Percentiles rank a stretch among this genome's conserved stretches.
These are phyloP conservation scores for Tortricodes alternella DNA, from an alignment of 2,888 invertebrate species.

Conservation along the genomic window DNA sequence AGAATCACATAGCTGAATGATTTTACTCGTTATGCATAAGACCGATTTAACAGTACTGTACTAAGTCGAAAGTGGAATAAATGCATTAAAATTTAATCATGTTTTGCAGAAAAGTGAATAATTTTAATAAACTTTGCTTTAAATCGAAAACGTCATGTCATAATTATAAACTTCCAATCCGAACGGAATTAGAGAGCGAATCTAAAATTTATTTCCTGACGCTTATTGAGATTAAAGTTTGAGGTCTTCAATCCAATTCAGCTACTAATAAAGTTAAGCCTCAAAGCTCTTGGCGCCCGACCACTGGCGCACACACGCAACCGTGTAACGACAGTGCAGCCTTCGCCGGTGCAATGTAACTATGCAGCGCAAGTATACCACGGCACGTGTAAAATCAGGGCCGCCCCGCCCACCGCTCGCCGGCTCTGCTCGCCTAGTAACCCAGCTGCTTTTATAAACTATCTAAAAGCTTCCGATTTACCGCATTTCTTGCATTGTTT, in stretches of 20 bases:
- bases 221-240: slow-evolving; percentile 51
- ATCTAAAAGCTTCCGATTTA: slow-evolving; percentile 32
- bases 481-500: slow-evolving; percentile 29
- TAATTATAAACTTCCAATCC: no score
- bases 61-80: no score
- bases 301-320: slow-evolving; percentile 50
- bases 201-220: slow-evolving; percentile 44
- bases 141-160: no score
- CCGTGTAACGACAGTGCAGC: slow-evolving; percentile 60
- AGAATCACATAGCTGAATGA: no score
- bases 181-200: no score
- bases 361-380: slow-evolving; percentile 47
- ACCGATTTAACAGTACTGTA: no score
- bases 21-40: no score
- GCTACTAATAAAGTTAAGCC: slow-evolving; percentile 74
- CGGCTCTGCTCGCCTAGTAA: slow-evolving; percentile 63
- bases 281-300: slow-evolving; percentile 65
- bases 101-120: no score
- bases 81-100: no score
- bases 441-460: slow-evolving; percentile 41
- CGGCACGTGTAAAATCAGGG: slow-evolving; percentile 69
- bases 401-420: slow-evolving; percentile 40
- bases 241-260: slow-evolving; percentile 64
- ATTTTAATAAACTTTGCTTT: no score
- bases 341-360: slow-evolving; percentile 71